These are phyloP conservation scores for Aleiodes testaceus DNA, from an alignment of 2,888 invertebrate species.

Conservation along the genomic window DNA sequence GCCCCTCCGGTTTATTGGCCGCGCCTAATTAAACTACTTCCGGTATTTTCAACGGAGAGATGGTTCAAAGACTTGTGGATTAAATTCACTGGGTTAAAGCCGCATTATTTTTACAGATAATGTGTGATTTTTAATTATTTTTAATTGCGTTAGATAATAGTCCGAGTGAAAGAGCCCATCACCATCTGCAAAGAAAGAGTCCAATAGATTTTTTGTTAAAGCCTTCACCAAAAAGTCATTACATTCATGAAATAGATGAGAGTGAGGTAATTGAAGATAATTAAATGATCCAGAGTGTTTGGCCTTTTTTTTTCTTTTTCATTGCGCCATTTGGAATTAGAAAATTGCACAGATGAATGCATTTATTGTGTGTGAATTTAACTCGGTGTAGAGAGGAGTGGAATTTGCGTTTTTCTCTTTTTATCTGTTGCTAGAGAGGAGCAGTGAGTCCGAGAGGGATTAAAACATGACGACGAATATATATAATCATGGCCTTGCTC, in stretches of 20 bases:
- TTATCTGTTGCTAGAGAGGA: too few relatives aligned
- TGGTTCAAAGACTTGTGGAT: neutral
- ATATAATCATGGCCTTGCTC: neutral
- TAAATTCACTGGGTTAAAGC: neutral
- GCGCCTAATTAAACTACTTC: conserved; percentile 53
- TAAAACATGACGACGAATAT: too few relatives aligned
- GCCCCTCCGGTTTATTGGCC: conserved; percentile 32
- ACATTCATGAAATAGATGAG: neutral
- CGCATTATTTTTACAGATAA: conserved; percentile 5
- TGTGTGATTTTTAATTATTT: neutral
- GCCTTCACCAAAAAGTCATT: neutral
- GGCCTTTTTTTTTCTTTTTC: too few relatives aligned
- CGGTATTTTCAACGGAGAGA: conserved; percentile 36
- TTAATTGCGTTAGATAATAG: conserved; percentile 24
- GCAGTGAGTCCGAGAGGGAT: too few relatives aligned
- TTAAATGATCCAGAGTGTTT: too few relatives aligned
- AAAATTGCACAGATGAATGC: neutral
- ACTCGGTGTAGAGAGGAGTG: neutral
- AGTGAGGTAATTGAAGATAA: too few relatives aligned
- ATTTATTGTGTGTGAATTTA: neutral
- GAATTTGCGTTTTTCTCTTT: too few relatives aligned
- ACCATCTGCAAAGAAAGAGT: conserved; percentile 69
- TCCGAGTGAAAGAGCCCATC: conserved; percentile 60
- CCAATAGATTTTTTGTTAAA: neutral
- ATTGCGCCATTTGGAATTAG: neutral